These are phyloP conservation scores for Melanotaenia maccullochi DNA, from an alignment of 2,797 vertebrate species.

Conservation along the genomic window DNA sequence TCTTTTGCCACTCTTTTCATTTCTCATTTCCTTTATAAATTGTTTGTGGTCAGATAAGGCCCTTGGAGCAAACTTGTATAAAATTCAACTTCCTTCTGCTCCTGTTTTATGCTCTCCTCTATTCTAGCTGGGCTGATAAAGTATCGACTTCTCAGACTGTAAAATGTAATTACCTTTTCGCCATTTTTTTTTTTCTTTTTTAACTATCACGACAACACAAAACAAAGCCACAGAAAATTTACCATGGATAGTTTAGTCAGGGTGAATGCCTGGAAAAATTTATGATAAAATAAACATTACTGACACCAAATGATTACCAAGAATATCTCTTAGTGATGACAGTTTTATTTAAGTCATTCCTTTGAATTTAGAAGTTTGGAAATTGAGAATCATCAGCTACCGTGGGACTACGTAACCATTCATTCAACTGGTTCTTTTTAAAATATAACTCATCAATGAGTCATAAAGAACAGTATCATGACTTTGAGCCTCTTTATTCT, in stretches of 20 bases:
- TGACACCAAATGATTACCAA: conserved; percentile 17
- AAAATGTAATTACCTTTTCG: conserved; percentile 69
- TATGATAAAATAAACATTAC: conserved; percentile 21
- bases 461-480: conserved; percentile 40
- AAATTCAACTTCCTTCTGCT: conserved; percentile 46
- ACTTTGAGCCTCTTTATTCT: conserved; percentile 52
- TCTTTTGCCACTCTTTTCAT: conserved; percentile 43
- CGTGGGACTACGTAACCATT: conserved; percentile 15
- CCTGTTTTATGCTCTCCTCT: conserved; percentile 62
- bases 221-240: conserved; percentile 41
- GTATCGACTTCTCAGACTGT: conserved; percentile 62
- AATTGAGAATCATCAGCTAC: conserved; percentile 1
- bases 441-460: conserved; percentile 51
- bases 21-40: conserved; percentile 55
- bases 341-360: conserved; percentile 15
- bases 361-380: conserved; percentile 12
- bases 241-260: conserved; percentile 21
- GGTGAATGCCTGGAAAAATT: background rate
- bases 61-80: conserved; percentile 57
- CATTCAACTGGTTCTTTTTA: conserved; percentile 27
- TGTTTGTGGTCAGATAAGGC: conserved; percentile 60
- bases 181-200: conserved; percentile 38
- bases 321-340: conserved; percentile 2
- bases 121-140: conserved; percentile 62
- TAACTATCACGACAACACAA: conserved; percentile 30